Percentiles rank a stretch among this genome's conserved stretches.
Conservation (phyloP, 1,140 invertebrate species). For the Drosophila eugracilis region DNA sequence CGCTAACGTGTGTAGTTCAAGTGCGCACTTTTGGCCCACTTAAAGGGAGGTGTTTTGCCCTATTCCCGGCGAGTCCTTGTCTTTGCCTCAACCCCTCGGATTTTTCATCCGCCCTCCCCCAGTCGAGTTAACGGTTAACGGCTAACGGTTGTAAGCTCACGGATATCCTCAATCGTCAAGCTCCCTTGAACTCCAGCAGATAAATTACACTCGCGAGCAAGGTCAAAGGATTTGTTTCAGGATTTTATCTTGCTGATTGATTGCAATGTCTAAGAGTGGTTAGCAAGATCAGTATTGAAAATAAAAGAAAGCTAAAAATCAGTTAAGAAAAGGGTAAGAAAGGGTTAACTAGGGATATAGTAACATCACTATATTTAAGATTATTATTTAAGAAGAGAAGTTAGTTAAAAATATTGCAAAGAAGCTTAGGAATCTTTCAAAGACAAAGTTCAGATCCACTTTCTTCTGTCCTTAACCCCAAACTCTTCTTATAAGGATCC, state of each 20-base stretch:
- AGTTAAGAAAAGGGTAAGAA: no score
- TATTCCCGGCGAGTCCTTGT: conserved; percentile 25
- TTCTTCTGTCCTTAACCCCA: no score
- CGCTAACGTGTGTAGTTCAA: conserved; percentile 73
- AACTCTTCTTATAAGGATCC: neutral
- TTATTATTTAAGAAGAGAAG: no score
- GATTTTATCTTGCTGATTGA: neutral
- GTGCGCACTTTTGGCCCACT: conserved; percentile 71
- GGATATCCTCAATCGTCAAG: conserved; percentile 71
- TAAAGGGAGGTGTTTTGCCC: conserved; percentile 13
- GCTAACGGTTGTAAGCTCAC: conserved; percentile 77
- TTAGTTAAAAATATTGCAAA: no score
- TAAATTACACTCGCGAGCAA: conserved; percentile 59
- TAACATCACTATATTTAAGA: no score
- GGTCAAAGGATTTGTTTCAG: neutral
- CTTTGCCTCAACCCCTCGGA: conserved; percentile 10
- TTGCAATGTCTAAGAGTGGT: no score
- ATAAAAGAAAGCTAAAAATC: neutral
- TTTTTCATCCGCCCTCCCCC: neutral
- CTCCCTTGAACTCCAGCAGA: conserved; percentile 37
- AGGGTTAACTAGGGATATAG: no score
- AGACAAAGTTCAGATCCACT: no score
- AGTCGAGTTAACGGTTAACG: conserved; percentile 64
- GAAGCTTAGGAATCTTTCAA: no score
- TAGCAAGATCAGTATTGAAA: no score